These are phyloP conservation scores for Halcyon smyrnensis DNA, from an alignment of 2,797 vertebrate species.

Conservation along the genomic window DNA sequence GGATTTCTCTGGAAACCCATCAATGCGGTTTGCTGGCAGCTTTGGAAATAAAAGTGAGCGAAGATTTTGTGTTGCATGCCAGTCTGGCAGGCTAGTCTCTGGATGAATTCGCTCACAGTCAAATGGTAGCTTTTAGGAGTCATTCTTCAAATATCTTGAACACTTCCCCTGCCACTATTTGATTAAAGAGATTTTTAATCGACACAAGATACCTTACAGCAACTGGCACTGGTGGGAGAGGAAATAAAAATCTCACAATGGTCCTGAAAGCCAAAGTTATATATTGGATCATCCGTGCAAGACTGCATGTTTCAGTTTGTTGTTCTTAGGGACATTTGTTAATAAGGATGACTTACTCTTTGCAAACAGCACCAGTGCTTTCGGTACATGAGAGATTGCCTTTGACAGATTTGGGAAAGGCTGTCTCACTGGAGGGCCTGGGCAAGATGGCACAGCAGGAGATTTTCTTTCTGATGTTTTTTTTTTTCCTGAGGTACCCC, in stretches of 20 bases:
- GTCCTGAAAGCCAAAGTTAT: background rate
- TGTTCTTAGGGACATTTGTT: background rate
- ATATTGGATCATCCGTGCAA: background rate
- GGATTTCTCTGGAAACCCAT: background rate
- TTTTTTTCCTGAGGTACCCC: background rate
- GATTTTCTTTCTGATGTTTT: background rate
- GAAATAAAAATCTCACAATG: background rate
- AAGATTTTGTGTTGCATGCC: background rate
- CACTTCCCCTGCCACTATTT: background rate
- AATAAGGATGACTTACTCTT: background rate
- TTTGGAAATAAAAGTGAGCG: background rate
- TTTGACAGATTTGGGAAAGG: background rate
- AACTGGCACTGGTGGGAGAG: background rate
- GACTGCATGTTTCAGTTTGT: background rate
- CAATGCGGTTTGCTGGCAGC: background rate
- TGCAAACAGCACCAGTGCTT: background rate
- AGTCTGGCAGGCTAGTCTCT: background rate
- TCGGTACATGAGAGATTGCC: background rate
- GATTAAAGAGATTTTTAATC: background rate
- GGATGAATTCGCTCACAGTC: background rate
- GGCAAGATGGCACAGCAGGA: background rate
- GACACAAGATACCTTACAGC: background rate
- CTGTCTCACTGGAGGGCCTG: background rate
- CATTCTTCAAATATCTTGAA: background rate
- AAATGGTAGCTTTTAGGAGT: background rate